These are phyloP conservation scores for Dinocampus coccinellae DNA, from an alignment of 2,888 invertebrate genomes.

Conservation along the genomic window DNA sequence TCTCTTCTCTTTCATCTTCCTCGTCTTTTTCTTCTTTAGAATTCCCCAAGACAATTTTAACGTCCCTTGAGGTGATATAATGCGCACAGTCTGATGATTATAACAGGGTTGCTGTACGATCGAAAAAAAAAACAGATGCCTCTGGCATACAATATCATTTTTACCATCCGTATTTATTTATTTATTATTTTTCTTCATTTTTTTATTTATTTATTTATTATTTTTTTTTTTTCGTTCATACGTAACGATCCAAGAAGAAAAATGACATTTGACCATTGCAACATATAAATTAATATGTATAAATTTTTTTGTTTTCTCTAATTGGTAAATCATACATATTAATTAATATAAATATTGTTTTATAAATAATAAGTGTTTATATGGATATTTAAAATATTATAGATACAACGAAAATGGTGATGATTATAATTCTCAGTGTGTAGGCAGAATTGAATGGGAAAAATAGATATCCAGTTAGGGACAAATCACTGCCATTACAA, in stretches of 20 bases:
- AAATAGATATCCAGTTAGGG: constrained; percentile 13
- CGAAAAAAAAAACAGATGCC: background rate
- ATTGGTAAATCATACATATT: background rate
- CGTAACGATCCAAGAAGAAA: background rate
- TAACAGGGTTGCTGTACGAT: constrained; percentile 6
- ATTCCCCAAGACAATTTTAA: constrained; percentile 21
- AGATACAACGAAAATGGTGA: no score
- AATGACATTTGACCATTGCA: no score
- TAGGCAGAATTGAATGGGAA: background rate
- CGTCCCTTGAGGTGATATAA: constrained; percentile 26
- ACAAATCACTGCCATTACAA: constrained; percentile 37
- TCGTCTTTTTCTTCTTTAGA: background rate
- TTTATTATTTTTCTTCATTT: no score
- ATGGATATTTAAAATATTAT: no score
- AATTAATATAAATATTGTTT: no score
- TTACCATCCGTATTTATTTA: no score
- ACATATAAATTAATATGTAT: no score
- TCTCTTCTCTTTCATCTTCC: no score
- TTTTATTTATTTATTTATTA: no score
- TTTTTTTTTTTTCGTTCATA: background rate
- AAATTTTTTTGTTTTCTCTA: background rate
- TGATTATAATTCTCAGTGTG: no score
- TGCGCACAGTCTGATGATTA: background rate
- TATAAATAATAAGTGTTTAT: no score
- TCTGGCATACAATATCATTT: constrained; percentile 8